These are phyloP conservation scores for Drosophila macrothrix DNA, from an alignment of 2,888 invertebrate genomes.

Conservation along the genomic window DNA sequence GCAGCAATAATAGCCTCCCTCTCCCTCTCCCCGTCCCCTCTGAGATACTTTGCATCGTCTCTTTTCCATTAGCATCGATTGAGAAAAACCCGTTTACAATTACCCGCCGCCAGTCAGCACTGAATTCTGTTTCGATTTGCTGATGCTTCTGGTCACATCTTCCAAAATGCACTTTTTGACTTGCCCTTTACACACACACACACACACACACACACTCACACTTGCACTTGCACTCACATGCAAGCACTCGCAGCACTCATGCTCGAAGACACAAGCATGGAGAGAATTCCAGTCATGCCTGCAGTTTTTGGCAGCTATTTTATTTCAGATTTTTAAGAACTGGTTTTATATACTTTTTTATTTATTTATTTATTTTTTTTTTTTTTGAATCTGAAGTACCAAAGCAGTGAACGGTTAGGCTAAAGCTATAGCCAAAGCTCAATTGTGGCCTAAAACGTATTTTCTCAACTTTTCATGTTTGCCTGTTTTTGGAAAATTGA, in stretches of 20 bases:
- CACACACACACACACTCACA: neutral
- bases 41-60: neutral
- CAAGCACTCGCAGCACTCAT: neutral
- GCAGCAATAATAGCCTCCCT: neutral
- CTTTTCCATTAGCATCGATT: neutral
- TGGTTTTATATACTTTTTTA: constrained; percentile 28
- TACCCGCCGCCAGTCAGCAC: constrained; percentile 26
- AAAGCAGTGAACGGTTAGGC: constrained; percentile 36
- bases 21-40: neutral
- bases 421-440: constrained; percentile 8
- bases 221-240: neutral
- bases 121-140: constrained; percentile 32
- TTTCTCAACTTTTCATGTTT: constrained; percentile 71
- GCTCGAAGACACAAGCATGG: constrained; percentile 1
- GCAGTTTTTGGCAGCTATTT: constrained; percentile 53
- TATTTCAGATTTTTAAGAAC: constrained; percentile 40
- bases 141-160: constrained; percentile 37
- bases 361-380: neutral
- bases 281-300: constrained; percentile 49
- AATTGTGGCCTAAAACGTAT: constrained; percentile 28
- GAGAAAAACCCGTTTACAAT: constrained; percentile 42
- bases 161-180: constrained; percentile 30
- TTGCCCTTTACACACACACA: constrained; percentile 42
- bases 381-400: constrained; percentile 15
- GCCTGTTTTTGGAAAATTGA: constrained; percentile 67